Conservation (phyloP, 1,140 invertebrate genomes). For the Drosophila tsacasi region DNA sequence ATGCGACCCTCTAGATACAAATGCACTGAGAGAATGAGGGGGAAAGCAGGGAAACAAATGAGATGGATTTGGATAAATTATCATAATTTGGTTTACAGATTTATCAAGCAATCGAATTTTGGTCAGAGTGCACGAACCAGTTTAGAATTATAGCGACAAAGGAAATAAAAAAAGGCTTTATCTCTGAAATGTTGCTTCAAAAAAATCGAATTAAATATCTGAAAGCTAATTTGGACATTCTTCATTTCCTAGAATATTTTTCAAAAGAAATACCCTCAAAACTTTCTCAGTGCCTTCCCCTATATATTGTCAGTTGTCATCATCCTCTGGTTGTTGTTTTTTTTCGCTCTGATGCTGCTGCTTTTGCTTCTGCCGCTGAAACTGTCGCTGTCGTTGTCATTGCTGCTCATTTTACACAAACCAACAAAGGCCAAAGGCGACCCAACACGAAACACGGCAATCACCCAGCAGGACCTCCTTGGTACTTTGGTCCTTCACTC, state of each 20-base stretch:
- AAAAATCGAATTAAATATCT: background rate
- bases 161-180: background rate
- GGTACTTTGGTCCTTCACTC: background rate
- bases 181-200: fast-evolving
- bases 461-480: slow-evolving; percentile 21
- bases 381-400: slow-evolving; percentile 53
- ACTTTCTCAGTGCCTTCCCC: slow-evolving; percentile 12
- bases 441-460: slow-evolving; percentile 42
- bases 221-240: background rate
- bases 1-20: slow-evolving; percentile 13
- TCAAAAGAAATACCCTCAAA: background rate
- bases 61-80: background rate
- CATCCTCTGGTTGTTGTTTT: slow-evolving; percentile 32
- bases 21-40: background rate
- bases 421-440: slow-evolving; percentile 66
- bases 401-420: slow-evolving; percentile 73
- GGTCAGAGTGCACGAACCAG: background rate
- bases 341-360: slow-evolving; percentile 1
- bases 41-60: background rate
- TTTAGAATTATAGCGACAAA: background rate
- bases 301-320: slow-evolving; percentile 27
- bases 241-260: background rate
- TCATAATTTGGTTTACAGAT: background rate
- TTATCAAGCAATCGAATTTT: background rate
- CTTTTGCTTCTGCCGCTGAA: background rate